Percentiles rank a stretch among this genome's conserved stretches.
Conservation (phyloP, 1,140 invertebrate species). For the Atta cephalotes region DNA sequence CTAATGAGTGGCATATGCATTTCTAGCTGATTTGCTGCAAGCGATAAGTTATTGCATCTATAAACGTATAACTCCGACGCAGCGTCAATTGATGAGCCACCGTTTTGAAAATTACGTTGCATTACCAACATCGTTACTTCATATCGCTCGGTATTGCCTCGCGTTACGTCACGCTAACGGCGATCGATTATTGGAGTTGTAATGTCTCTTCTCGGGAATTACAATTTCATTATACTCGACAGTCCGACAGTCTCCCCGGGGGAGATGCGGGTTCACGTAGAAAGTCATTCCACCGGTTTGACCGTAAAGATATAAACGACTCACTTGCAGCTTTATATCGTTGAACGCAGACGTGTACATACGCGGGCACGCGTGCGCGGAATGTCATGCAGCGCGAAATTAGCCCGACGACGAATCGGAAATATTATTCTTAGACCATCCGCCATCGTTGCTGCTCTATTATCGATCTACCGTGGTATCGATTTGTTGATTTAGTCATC, state of each 20-base stretch:
- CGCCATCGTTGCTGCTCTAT: slow-evolving; percentile 49
- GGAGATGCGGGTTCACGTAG: slow-evolving; percentile 38
- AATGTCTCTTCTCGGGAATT: slow-evolving; percentile 43
- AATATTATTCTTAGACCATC: slow-evolving; percentile 68
- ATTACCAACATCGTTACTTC: slow-evolving; percentile 51
- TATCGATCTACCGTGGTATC: slow-evolving; percentile 39
- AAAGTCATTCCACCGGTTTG: slow-evolving; percentile 56
- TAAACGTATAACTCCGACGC: not conserved
- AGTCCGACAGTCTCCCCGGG: slow-evolving; percentile 7
- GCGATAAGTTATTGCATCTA: slow-evolving; percentile 24
- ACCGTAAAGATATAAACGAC: slow-evolving; percentile 51
- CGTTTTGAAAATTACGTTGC: slow-evolving; percentile 53
- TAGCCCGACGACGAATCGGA: slow-evolving; percentile 61
- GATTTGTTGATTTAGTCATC: slow-evolving; percentile 52
- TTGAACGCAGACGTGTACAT: not conserved
- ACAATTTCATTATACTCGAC: slow-evolving; percentile 51
- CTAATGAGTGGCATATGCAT: not conserved
- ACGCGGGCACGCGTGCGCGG: not conserved
- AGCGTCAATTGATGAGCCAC: slow-evolving; percentile 32
- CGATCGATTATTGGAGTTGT: slow-evolving; percentile 54
- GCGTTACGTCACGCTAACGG: slow-evolving; percentile 35
- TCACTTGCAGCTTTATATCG: slow-evolving; percentile 20
- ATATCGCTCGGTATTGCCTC: slow-evolving; percentile 14
- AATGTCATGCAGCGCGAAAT: slow-evolving; percentile 65
- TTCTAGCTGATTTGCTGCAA: slow-evolving; percentile 15